phyloP scores from a whole-genome alignment of 2,113 vertebrate species.

The Axis porcinus region DNA sequence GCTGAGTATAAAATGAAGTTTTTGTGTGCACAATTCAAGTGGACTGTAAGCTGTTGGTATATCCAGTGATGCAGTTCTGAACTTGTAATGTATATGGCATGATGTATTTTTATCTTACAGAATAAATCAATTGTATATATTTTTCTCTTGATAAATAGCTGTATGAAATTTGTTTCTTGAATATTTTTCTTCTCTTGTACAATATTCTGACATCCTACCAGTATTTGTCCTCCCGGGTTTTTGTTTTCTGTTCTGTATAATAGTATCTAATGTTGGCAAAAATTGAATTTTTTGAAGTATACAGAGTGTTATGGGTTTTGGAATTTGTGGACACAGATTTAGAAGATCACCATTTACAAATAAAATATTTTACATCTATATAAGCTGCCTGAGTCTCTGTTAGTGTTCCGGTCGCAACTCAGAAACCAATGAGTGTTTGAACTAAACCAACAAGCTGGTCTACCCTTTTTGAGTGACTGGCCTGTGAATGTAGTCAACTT shows the following conservation, averaged over 20 bases:
- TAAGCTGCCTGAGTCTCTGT: background rate
- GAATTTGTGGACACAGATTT: slow-evolving; percentile 99
- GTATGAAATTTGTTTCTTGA: slow-evolving; percentile 97
- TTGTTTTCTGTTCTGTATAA: slow-evolving; percentile 94
- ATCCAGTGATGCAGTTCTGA: slow-evolving; percentile 88
- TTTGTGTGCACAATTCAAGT: slow-evolving; percentile 94
- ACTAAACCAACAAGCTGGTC: fast-evolving
- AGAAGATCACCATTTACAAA: slow-evolving; percentile 99
- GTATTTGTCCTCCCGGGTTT: slow-evolving; percentile 94
- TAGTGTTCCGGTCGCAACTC: background rate
- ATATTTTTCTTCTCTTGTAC: slow-evolving; percentile 99
- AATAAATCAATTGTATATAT: slow-evolving; percentile 99
- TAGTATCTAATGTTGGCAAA: slow-evolving; percentile 90
- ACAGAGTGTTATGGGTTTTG: slow-evolving; percentile 96
- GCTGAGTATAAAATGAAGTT: slow-evolving; percentile 88
- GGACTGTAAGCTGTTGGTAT: slow-evolving; percentile 89
- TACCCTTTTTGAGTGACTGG: fast-evolving
- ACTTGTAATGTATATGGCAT: slow-evolving; percentile 99
- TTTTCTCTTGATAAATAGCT: slow-evolving; percentile 99
- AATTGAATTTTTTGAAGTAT: slow-evolving; percentile 92
- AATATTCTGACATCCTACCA: slow-evolving; percentile 95
- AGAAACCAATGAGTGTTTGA: fast-evolving
- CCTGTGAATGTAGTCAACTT: fast-evolving
- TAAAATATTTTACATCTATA: slow-evolving; percentile 99
- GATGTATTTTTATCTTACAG: slow-evolving; percentile 99